A percentile compares a stretch with the other conserved stretches of the same genome.
These are phyloP conservation scores for Ochotona curzoniae DNA, from an alignment of 2,113 vertebrate species.

Conservation along the genomic window DNA sequence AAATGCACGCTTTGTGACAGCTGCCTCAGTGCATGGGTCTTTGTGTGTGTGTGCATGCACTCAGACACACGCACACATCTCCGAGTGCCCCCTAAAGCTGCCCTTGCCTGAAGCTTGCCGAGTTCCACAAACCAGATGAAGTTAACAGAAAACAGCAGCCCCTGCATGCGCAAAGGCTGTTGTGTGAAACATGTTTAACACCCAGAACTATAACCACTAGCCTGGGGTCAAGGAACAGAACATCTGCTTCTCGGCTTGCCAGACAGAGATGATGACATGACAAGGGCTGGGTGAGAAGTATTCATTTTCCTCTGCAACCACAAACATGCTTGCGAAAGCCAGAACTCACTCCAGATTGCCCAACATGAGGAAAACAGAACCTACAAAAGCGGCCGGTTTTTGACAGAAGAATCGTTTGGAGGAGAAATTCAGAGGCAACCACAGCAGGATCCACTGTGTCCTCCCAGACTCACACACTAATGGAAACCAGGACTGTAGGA, in stretches of 20 bases:
- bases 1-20: conserved; percentile 58
- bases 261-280: conserved; percentile 71
- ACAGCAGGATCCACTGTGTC: conserved; percentile 8
- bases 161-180: conserved; percentile 58
- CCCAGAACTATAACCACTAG: conserved; percentile 77
- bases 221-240: conserved; percentile 81
- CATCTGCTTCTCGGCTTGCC: conserved; percentile 83
- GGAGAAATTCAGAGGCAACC: conserved; percentile 39
- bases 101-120: background rate
- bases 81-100: background rate
- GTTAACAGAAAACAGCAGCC: conserved; percentile 62
- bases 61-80: background rate
- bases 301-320: conserved; percentile 79
- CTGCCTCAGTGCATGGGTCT: background rate
- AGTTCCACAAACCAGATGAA: conserved; percentile 35
- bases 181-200: conserved; percentile 74
- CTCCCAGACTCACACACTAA: conserved; percentile 19
- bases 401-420: conserved; percentile 54
- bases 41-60: background rate
- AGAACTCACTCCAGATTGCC: conserved; percentile 74
- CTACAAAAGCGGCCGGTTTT: conserved; percentile 63
- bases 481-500: conserved; percentile 37
- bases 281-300: conserved; percentile 75
- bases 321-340: conserved; percentile 71
- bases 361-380: conserved; percentile 69